Evolutionary conservation across 2,113 vertebrate genomes (phyloP).

Genomic region (Vulpes vulpes): DNA sequence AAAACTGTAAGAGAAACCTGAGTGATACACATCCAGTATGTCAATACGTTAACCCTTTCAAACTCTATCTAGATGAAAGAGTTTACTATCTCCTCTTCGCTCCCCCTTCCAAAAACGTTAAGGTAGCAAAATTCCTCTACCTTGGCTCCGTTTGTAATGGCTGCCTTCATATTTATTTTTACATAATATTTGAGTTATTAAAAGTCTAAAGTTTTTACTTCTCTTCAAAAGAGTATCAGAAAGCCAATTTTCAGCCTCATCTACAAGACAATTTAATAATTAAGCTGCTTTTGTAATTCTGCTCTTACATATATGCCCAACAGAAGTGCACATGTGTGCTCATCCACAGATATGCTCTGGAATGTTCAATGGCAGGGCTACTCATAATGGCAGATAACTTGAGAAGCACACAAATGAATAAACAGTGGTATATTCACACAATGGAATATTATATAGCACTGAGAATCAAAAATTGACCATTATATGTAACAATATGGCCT

Average conservation of each 20-base stretch:
- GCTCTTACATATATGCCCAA: not conserved
- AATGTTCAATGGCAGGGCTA: not conserved
- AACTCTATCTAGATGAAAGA: conserved; percentile 1
- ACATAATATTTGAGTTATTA: not conserved
- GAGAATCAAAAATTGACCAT: not conserved
- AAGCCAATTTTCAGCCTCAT: conserved; percentile 26
- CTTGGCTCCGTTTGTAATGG: not conserved
- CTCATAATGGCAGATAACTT: not conserved
- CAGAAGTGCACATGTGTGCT: not conserved
- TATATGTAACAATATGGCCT: not conserved
- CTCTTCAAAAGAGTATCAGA: conserved; percentile 30
- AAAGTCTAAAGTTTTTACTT: not conserved
- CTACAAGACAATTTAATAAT: not conserved
- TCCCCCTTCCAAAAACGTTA: not conserved
- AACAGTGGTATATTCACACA: not conserved
- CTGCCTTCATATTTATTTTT: conserved; percentile 46
- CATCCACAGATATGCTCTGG: not conserved
- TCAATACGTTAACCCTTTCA: conserved; percentile 28
- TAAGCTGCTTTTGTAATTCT: conserved; percentile 24
- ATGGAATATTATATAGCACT: not conserved
- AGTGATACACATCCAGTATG: conserved; percentile 29
- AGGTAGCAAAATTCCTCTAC: not conserved
- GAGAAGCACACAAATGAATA: not conserved
- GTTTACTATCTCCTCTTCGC: not conserved
- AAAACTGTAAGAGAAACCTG: not conserved